Base-by-base conservation (phyloP, 1,140 invertebrate genomes). In the Ridgeia piscesae region DNA sequence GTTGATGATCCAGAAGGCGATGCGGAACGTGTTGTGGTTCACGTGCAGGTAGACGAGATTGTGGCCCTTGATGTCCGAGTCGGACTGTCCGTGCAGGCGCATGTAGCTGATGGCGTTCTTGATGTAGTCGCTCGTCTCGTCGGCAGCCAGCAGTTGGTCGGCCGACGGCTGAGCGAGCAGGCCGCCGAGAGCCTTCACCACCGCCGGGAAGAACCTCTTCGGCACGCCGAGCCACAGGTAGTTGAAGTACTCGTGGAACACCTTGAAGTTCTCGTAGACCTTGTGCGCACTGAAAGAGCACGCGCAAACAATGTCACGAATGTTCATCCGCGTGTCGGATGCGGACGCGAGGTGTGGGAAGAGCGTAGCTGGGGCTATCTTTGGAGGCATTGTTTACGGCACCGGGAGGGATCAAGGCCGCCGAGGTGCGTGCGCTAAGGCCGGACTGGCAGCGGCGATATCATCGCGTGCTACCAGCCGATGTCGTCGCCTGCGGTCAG, bases 161-260 rank as follows among this genome's bases (percentile, higher is more conserved):
- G 95, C 94, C 11, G 33, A 89, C 21, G 95, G 95, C 89, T 95
- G 94, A 89, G 94, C 92, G 91, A 95, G 94, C 27, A 96, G 94
- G 6, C 94, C 92, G 50, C 94, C 93, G 6, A 95, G 93, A 31
- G 96, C 95, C 31, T 95, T 92, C 35, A 93, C 91, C 0, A 95
- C 95, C 77, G 94, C 94, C 6, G 95, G 96, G 93, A 96, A 96
- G 50, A 95, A 91, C 48, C 93, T 94, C 34, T 94, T 94, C 8
- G 95, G 95, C 58, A 96, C 42, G 88, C 95, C 96, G 0, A 96
- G 92, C 96, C 96, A 96, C 34, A 96, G 92, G 93, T 95, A 96
- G 94, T 96, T 96, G 94, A 96, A 96, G 93, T 95, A 96, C 93
- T 95, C 95, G 94, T 96, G 96, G 94, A 95, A 96, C 35, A 94